Evolutionary conservation across 2,797 vertebrate species (phyloP).

Genomic region (Peromyscus attwateri): DNA sequence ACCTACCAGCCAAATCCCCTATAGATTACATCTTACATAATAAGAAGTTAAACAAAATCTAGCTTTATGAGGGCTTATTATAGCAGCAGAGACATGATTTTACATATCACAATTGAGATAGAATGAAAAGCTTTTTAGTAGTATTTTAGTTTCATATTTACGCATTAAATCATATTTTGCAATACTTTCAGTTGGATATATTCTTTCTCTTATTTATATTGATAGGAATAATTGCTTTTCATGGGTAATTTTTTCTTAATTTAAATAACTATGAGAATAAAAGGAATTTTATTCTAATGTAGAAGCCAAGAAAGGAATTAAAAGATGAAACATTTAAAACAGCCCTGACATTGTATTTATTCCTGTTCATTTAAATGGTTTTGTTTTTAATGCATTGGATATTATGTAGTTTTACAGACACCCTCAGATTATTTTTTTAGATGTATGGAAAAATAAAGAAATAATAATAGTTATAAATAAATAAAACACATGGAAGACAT

Average conservation of each 20-base stretch:
- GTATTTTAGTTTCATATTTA: constrained; percentile 20
- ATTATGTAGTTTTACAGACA: constrained; percentile 73
- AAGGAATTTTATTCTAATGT: constrained; percentile 60
- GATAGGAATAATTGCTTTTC: neutral
- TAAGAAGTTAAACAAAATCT: constrained; percentile 53
- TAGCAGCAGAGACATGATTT: constrained; percentile 40
- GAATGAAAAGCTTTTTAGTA: constrained; percentile 22
- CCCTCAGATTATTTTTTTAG: constrained; percentile 53
- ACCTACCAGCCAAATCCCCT: neutral
- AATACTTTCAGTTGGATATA: neutral
- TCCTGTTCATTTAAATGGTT: constrained; percentile 19
- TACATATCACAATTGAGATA: neutral
- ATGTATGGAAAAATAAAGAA: constrained; percentile 70
- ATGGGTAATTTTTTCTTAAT: constrained; percentile 16
- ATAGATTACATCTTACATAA: neutral
- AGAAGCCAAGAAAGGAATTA: constrained; percentile 44
- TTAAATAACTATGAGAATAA: constrained; percentile 65
- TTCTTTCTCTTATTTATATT: constrained; percentile 17
- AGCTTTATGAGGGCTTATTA: constrained; percentile 22
- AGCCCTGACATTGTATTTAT: constrained; percentile 17
- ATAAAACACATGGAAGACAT: constrained; percentile 54
- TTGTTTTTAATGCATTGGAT: neutral
- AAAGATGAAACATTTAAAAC: neutral
- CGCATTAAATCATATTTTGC: constrained; percentile 15
- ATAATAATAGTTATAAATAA: constrained; percentile 17